Percentiles rank a stretch among this genome's conserved stretches.
phyloP scores from a whole-genome alignment of 1,140 invertebrate species.

The Lerema accius region DNA sequence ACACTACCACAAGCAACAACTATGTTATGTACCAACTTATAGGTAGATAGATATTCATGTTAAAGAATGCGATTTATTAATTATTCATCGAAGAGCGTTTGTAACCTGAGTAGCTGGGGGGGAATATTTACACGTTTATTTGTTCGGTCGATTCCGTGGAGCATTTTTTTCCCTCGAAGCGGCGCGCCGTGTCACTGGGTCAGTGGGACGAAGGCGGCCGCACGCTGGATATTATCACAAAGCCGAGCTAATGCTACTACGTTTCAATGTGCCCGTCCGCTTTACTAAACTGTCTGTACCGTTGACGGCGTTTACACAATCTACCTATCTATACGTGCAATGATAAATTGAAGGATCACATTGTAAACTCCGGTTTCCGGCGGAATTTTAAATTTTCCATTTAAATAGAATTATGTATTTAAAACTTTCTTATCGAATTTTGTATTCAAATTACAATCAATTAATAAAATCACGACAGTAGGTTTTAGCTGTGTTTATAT shows the following conservation, averaged over 20 bases:
- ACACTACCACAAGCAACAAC: too few relatives aligned
- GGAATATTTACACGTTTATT: slow-evolving; percentile 59
- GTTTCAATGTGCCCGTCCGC: slow-evolving; percentile 31
- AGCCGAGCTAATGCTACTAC: slow-evolving; percentile 43
- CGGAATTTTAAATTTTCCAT: too few relatives aligned
- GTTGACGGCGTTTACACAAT: not conserved
- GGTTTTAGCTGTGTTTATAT: too few relatives aligned
- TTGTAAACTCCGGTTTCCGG: too few relatives aligned
- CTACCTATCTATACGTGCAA: too few relatives aligned
- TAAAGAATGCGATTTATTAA: slow-evolving; percentile 33
- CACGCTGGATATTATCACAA: slow-evolving; percentile 50
- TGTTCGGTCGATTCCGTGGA: slow-evolving; percentile 51
- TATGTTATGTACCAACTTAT: too few relatives aligned
- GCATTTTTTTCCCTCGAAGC: slow-evolving; percentile 50
- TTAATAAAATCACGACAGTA: too few relatives aligned
- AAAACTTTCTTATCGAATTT: too few relatives aligned
- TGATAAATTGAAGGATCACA: too few relatives aligned
- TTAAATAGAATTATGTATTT: too few relatives aligned
- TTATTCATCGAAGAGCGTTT: slow-evolving; percentile 41
- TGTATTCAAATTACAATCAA: too few relatives aligned
- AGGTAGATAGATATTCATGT: too few relatives aligned
- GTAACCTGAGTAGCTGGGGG: slow-evolving; percentile 31
- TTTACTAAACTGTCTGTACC: slow-evolving; percentile 15
- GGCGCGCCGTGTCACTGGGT: slow-evolving; percentile 63
- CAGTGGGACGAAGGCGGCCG: slow-evolving; percentile 56